Evolutionary conservation across 2,888 invertebrate genomes (phyloP).

Genomic region (Dolichopus griseipennis): DNA sequence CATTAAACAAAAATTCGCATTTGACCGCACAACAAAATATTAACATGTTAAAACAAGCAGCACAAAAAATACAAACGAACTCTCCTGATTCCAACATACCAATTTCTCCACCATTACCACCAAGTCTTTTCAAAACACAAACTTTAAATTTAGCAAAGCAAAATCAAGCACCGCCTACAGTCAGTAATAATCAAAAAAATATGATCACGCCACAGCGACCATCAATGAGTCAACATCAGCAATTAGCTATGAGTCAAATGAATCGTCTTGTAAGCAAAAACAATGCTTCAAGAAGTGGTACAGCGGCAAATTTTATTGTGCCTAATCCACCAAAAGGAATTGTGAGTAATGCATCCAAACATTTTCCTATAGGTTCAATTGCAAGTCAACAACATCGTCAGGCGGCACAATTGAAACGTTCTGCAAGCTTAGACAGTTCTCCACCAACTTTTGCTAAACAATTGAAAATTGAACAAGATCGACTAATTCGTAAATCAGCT

Average conservation of each 20-base stretch:
- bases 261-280: slow-evolving; percentile 11
- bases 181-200: slow-evolving; percentile 11
- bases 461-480: slow-evolving; percentile 31
- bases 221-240: slow-evolving; percentile 13
- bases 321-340: slow-evolving; percentile 32
- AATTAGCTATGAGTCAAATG: slow-evolving; percentile 13
- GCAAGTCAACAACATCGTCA: slow-evolving; percentile 38
- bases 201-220: neutral
- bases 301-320: slow-evolving; percentile 30
- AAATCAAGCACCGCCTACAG: slow-evolving; percentile 21
- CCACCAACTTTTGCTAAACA: slow-evolving; percentile 27
- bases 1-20: slow-evolving; percentile 16
- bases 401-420: slow-evolving; percentile 32
- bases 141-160: slow-evolving; percentile 29
- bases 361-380: slow-evolving; percentile 34
- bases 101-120: slow-evolving; percentile 38
- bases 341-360: slow-evolving; percentile 26
- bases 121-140: slow-evolving; percentile 37
- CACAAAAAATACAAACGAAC: slow-evolving; percentile 25
- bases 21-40: slow-evolving; percentile 14
- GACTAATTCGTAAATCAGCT: slow-evolving; percentile 23
- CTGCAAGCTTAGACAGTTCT: slow-evolving; percentile 35
- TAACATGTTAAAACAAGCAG: slow-evolving; percentile 15
- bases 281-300: neutral
- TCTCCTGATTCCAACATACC: slow-evolving; percentile 32